Base-by-base conservation (phyloP, 1,140 invertebrate species). In the Leptopilina boulardi region DNA sequence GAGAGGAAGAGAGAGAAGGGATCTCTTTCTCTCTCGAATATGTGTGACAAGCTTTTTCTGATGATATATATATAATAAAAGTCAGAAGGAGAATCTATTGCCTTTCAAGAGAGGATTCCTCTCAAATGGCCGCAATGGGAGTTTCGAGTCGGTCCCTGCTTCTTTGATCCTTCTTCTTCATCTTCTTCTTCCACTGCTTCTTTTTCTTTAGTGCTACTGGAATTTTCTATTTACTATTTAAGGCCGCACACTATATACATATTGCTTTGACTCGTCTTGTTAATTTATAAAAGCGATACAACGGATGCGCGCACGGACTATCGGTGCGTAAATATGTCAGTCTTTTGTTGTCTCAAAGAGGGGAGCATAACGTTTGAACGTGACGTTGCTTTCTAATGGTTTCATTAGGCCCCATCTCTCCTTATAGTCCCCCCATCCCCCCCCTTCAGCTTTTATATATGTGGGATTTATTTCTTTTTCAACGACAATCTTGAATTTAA, bases 181-280 rank as follows among this genome's bases (percentile, higher is more conserved):
- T n/a, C n/a, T n/a, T n/a, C n/a, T n/a, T n/a, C n/a, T n/a, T n/a
- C n/a, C n/a, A 80, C 73, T 76, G 70, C 77, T 76, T 80, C 34
- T 8, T 8, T 34, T 71, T 34, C 73, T 80, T 34, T 34, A 47
- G 76, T 78, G 82, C 88, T 89, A 89, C 88, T 85, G 87, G 87
- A 86, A 89, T 89, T 87, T 85, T 83, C 86, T 89, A 88, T 88
- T 86, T 82, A 82, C 85, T 85, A 84, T 86, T 86, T 86, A 79
- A 87, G 78, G 74, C 73, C 66, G 75, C 75, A n/a, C n/a, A n/a
- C n/a, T n/a, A n/a, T n/a, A n/a, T 85, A 82, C 81, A 84, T 82
- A 85, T 85, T 81, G 80, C 78, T 70, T n/a, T 59, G 51, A 34
- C n/a, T 74, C 44, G 44, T 54, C 72, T 74, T 54, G 72, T 74